Percentiles rank a stretch among this genome's conserved stretches.
Conservation (phyloP, 2,113 vertebrate genomes). For the Chrysemys picta region DNA sequence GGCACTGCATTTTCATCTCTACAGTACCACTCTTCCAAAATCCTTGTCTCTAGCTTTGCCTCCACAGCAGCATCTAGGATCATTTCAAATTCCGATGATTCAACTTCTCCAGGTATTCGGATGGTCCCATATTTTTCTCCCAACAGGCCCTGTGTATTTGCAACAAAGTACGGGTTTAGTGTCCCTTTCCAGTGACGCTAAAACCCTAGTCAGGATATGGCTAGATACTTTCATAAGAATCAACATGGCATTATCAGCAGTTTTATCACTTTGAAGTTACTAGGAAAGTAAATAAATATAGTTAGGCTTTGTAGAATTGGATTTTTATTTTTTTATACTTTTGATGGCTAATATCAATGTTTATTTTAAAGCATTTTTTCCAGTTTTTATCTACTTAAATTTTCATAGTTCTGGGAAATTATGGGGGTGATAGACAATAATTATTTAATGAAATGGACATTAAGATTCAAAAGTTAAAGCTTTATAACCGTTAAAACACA, state of each 20-base stretch:
- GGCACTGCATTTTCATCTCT: constrained; percentile 97
- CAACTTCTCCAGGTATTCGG: constrained; percentile 95
- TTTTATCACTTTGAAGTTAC: neutral
- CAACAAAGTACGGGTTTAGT: constrained; percentile 58
- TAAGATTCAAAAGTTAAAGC: neutral
- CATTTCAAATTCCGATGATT: constrained; percentile 98
- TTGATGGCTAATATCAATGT: neutral
- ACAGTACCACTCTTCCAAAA: constrained; percentile 98
- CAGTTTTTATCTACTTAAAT: neutral
- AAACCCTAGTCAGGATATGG: neutral
- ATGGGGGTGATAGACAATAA: neutral
- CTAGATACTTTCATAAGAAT: neutral
- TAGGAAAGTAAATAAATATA: neutral
- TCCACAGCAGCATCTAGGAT: constrained; percentile 95
- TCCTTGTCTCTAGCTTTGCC: constrained; percentile 92
- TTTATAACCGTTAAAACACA: neutral
- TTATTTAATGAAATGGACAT: neutral
- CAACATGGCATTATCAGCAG: neutral
- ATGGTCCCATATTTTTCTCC: constrained; percentile 98
- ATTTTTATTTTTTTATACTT: neutral
- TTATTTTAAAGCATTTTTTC: neutral
- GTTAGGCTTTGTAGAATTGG: neutral
- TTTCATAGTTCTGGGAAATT: neutral
- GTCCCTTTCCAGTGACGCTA: constrained; percentile 42
- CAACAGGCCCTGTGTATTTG: constrained; percentile 88